phyloP scores from a whole-genome alignment of 2,113 vertebrate species.

The Tinamus guttatus region DNA sequence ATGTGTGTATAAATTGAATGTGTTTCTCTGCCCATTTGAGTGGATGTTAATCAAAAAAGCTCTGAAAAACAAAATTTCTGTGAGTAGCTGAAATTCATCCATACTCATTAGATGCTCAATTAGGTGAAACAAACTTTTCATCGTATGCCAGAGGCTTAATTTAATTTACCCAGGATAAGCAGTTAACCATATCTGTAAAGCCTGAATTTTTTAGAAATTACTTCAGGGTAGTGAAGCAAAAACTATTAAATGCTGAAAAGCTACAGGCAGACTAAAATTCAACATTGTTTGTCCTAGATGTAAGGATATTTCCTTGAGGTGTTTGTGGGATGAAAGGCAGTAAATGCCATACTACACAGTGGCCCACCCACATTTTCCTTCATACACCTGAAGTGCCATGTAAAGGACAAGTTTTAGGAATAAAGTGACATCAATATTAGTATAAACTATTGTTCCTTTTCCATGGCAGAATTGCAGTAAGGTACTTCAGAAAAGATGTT shows the following conservation, averaged over 20 bases:
- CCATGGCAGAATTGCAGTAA: background rate
- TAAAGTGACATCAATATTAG: background rate
- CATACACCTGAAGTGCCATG: background rate
- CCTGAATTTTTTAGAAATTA: conserved; percentile 42
- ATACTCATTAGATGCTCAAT: conserved; percentile 71
- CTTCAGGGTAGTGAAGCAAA: conserved; percentile 35
- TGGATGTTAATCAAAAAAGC: conserved; percentile 42
- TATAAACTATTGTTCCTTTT: background rate
- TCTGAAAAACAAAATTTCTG: conserved; percentile 67
- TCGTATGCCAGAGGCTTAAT: conserved; percentile 67
- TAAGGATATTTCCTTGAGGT: background rate
- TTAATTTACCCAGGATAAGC: conserved; percentile 73
- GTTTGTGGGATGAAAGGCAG: background rate
- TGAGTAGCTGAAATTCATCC: conserved; percentile 60
- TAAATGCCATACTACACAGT: background rate
- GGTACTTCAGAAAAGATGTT: background rate
- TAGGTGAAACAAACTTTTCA: conserved; percentile 71
- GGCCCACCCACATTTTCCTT: background rate
- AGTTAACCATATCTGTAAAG: conserved; percentile 60
- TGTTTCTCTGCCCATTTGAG: conserved; percentile 40
- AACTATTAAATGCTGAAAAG: conserved; percentile 19
- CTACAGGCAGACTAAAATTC: background rate
- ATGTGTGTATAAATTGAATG: background rate
- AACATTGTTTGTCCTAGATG: background rate
- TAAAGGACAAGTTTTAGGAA: background rate